Conservation (phyloP, 2,113 vertebrate genomes). For the Paraplagusia blochii region DNA sequence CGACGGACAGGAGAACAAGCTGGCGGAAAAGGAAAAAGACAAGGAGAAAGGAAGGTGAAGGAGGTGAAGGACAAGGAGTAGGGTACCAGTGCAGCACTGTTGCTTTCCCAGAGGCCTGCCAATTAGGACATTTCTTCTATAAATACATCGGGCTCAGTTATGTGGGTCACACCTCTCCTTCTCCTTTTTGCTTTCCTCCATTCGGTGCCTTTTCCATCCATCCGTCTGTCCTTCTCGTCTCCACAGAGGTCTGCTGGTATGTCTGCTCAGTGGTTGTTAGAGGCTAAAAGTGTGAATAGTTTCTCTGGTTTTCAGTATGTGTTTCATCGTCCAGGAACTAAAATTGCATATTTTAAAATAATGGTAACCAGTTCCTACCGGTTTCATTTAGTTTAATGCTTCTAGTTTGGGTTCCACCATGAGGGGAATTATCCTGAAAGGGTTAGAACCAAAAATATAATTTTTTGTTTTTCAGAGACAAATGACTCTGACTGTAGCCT, state of each 20-base stretch:
- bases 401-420: no score
- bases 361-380: no score
- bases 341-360: no score
- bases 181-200: conserved; percentile 49
- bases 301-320: no score
- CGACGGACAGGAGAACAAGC: conserved; percentile 3
- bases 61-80: conserved; percentile 61
- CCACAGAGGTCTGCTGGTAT: conserved; percentile 32
- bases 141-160: conserved; percentile 74
- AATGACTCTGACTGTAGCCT: no score
- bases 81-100: conserved; percentile 55
- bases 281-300: conserved; percentile 23
- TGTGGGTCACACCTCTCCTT: conserved; percentile 74
- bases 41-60: conserved; percentile 17
- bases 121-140: conserved; percentile 80
- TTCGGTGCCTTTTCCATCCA: conserved; percentile 43
- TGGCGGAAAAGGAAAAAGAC: conserved; percentile 49
- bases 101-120: conserved; percentile 66
- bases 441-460: no score
- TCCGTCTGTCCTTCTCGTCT: conserved; percentile 56
- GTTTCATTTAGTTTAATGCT: no score
- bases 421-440: no score
- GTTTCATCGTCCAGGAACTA: no score
- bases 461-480: no score
- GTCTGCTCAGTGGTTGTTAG: conserved; percentile 47